Percentiles rank a stretch among this genome's conserved stretches.
Conservation (phyloP, 2,888 invertebrate genomes). For the Papilio gigon region DNA sequence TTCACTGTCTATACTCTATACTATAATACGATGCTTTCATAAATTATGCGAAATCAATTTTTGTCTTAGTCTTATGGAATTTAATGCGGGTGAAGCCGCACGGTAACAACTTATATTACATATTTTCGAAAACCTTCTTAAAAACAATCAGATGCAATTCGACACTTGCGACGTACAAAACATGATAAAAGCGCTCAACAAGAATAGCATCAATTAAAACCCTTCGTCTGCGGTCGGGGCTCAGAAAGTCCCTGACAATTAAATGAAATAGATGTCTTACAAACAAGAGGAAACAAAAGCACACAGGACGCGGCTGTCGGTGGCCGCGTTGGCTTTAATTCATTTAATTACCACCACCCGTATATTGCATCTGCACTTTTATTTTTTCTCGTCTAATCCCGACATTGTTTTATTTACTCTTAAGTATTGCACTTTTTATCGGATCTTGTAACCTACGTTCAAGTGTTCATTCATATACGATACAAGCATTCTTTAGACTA, state of each 20-base stretch:
- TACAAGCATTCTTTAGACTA: too few species aligned
- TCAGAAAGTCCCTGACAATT: constrained; percentile 52
- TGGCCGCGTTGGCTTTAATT: constrained; percentile 60
- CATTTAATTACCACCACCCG: constrained; percentile 63
- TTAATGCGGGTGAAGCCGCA: too few species aligned
- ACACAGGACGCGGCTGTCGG: constrained; percentile 56
- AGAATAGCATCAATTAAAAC: constrained; percentile 45
- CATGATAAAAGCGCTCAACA: constrained; percentile 52
- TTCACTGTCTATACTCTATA: too few species aligned
- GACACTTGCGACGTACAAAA: constrained; percentile 42
- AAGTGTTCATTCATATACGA: too few species aligned
- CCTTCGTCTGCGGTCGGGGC: constrained; percentile 45
- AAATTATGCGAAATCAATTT: too few species aligned
- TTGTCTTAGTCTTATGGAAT: too few species aligned
- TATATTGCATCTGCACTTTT: constrained; percentile 41
- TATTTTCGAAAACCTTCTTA: too few species aligned
- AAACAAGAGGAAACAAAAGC: constrained; percentile 57
- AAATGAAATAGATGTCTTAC: constrained; percentile 57
- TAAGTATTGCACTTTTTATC: constrained; percentile 23
- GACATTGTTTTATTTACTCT: constrained; percentile 27
- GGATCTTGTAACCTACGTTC: neutral
- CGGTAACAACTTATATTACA: too few species aligned
- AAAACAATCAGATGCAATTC: constrained; percentile 5
- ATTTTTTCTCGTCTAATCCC: constrained; percentile 31
- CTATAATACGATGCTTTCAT: too few species aligned